Percentiles rank a stretch among this genome's conserved stretches.
phyloP scores from a whole-genome alignment of 1,140 invertebrate species.

The Portunus trituberculatus region DNA sequence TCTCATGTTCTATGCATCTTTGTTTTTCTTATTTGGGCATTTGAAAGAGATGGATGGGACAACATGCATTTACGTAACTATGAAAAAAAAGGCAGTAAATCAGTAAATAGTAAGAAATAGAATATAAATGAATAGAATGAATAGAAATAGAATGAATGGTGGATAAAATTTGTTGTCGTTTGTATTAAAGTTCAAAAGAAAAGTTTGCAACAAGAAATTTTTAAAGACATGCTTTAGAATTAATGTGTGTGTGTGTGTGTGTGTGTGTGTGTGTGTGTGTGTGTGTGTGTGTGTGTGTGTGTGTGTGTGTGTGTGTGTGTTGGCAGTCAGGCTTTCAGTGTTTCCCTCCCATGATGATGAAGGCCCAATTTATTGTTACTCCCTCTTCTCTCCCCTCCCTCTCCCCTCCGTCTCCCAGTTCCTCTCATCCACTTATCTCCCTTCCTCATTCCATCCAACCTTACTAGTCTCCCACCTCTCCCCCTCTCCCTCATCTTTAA shows the following conservation, averaged over 20 bases:
- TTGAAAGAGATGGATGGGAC: not conserved
- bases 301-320: not conserved
- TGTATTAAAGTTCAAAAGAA: not conserved
- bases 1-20: no score
- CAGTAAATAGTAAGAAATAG: not conserved
- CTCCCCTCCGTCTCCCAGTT: not conserved
- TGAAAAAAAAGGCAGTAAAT: not conserved
- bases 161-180: not conserved
- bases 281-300: constrained; percentile 25
- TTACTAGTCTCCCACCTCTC: not conserved
- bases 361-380: not conserved
- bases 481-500: no score
- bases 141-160: not conserved
- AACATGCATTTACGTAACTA: not conserved
- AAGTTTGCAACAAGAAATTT: not conserved
- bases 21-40: no score
- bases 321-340: not conserved
- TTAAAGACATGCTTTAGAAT: not conserved
- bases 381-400: no score
- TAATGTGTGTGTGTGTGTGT: not conserved
- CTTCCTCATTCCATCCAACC: not conserved
- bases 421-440: not conserved
- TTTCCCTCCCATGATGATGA: not conserved
- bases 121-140: not conserved
- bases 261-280: constrained; percentile 32